Base-by-base conservation (phyloP, 1,140 invertebrate species). In the Brachionus asplanchnoidis region DNA sequence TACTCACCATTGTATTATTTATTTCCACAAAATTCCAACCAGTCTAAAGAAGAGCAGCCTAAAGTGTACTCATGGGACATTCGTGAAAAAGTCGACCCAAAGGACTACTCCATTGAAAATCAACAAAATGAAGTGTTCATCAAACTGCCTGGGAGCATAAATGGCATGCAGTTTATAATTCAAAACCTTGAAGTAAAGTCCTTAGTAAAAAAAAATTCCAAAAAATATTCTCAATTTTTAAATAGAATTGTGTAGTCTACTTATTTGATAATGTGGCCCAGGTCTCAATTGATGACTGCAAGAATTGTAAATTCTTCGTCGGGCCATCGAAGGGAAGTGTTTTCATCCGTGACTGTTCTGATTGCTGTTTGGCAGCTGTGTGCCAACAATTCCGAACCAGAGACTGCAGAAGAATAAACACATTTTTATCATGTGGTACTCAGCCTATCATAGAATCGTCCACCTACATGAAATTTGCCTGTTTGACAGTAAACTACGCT, bases 381-480 rank as follows among this genome's bases (percentile, higher is more conserved):
- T 92, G 92, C 86, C 92, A 92, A 73, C 93, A 93, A 87, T 92
- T 93, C 86, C 88, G 93, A 32, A 90, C 92, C 0, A 87, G 93
- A 85, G 93, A 93, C 87, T 93, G 92, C 86, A 88, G 88, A 83
- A 89, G 90, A 28, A 86, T 93, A 17, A 89, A 92, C 85, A 86
- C 91, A 3, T 92, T 92, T 83, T 86, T 93, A 1, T 90, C 89
- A 78, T 92, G 92, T 87, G 87, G 89, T 7, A 92, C 92, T 17
- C 91, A 92, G 85, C 92, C 92, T 1, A 92, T 92, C 84, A 93
- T 93, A 85, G 92, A 93, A 87, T 89, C 92, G 0, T 91, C 91
- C 40, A 88, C 88, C 20, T 88, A 88, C 11, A 89, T 93, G 79
- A 89, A 89, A 83, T 92, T 93, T 88, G 91, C 89, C 23, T 93